Base-by-base conservation (phyloP, 2,113 vertebrate species). In the Micromys minutus region DNA sequence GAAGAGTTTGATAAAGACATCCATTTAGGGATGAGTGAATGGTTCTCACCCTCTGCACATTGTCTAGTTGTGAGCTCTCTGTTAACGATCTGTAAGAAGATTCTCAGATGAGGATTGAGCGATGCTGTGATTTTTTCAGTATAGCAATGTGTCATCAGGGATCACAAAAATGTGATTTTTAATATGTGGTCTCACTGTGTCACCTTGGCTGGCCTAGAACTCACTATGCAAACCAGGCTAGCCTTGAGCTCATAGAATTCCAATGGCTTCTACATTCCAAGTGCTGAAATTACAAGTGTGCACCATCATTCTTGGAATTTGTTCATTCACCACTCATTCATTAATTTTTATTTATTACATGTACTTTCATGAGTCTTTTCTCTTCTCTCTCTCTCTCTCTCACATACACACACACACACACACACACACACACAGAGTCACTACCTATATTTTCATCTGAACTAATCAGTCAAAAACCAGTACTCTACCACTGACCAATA, bases 401-500 rank as follows among this genome's bases (percentile, higher is more conserved):
- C 74, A 31, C 42, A 29, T 42, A 47, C 26, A 7, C 31, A 11
- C 17, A 11, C 31, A 50, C 76, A 36, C 76, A 52, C 50, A 21
- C 31, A 8, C 72, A 26, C 72, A 26, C 72, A 31, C 74, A 76
- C 74, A 47, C 4, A 17, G 16, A 22, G 0, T 80, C n/a, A 91
- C 34, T 77, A 0, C 39, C 29, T 95, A 17, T 77, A 22, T 86
- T 92, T 95, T 87, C 34, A 79, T 83, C 13, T 19, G 74, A 24
- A 61, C 36, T 89, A 13, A 84, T 95, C 87, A 80, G 61, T 52
- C 45, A 95, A 87, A 86, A 75, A 21, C 26, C 50, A 42, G 50
- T 52, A 39, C 36, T 55, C 65, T 71, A 19, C 24, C 36, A 72
- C 36, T 29, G 36, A 72, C 36, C 67, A 36, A 72, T 36, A 42